A percentile compares a stretch with the other conserved stretches of the same genome.
Evolutionary conservation across 1,140 invertebrate species (phyloP).

Genomic region (Nilaparvata lugens): DNA sequence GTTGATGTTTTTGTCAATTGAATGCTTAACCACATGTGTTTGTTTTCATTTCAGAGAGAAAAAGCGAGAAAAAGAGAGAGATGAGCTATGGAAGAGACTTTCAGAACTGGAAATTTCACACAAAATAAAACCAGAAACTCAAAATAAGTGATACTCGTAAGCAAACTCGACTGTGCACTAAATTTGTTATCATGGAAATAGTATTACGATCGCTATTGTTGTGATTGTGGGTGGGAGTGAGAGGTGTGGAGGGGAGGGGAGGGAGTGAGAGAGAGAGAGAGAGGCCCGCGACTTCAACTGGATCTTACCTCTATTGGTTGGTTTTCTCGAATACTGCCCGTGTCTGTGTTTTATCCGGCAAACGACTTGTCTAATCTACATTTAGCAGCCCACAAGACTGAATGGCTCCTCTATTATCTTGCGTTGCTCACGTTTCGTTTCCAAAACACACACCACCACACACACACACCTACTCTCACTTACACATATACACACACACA

Average conservation of each 20-base stretch:
- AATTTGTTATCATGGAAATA: slow-evolving; percentile 29
- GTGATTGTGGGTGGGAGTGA: slow-evolving; percentile 22
- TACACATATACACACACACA: too few relatives aligned
- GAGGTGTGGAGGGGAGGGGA: slow-evolving; percentile 21
- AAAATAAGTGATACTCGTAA: slow-evolving; percentile 19
- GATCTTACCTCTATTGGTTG: neutral
- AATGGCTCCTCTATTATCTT: neutral
- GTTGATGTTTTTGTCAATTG: neutral
- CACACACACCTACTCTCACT: too few relatives aligned
- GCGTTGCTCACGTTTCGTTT: too few relatives aligned
- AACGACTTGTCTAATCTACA: slow-evolving; percentile 23
- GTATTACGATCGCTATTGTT: slow-evolving; percentile 18
- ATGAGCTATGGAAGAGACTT: slow-evolving; percentile 89
- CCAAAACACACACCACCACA: too few relatives aligned
- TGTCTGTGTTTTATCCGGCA: neutral
- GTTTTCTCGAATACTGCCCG: neutral
- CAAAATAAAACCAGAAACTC: slow-evolving; percentile 25
- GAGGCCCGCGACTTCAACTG: neutral
- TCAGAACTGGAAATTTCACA: slow-evolving; percentile 65
- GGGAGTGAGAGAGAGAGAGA: slow-evolving; percentile 19
- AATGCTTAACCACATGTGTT: neutral
- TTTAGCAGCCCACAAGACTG: neutral
- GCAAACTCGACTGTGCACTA: slow-evolving; percentile 27
- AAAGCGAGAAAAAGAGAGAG: slow-evolving; percentile 87
- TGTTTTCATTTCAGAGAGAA: slow-evolving; percentile 63